Evolutionary conservation across 2,888 invertebrate genomes (phyloP), one percentile per base, ranked within the genome.

Genomic region (Noctua janthina): DNA sequence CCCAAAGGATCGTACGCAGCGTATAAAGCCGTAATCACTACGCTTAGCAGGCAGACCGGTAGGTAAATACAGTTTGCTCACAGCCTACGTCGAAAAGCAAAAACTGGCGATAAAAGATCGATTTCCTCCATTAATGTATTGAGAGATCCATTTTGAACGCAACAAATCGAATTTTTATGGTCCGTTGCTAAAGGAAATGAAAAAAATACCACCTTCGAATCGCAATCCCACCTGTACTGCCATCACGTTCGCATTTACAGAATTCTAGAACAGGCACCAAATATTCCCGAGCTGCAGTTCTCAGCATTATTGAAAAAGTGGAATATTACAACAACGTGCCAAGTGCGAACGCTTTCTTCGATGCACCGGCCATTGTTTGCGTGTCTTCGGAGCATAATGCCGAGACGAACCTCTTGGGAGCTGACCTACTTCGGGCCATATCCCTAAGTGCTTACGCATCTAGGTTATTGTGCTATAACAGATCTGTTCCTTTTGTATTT

Each of bases 391-490:
- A 87, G 93, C 93, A 95, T 95, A 95, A 95, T 93, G 91, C 91
- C 89, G 90, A 91, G 91, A 91, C 90, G 91, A 92, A 93, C 92
- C 94, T 95, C 95, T 91, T 87, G 94, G 94, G 95, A 93, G 92
- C 92, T 94, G 95, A 96, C 96, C 96, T 93, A 95, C 93, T 95
- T 95, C 87, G 89, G 77, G 89, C 92, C 93, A 94, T 95, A 94
- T 94, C 94, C 94, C 92, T 95, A 94, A 96, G 96, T 95, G 95
- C 93, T 92, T 93, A 94, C 95, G 94, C 95, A 94, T 95, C 94
- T 94, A 94, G 95, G 95, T 95, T 96, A 95, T 95, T 94, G 93
- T 93, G 91, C 93, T 92, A 92, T 90, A 84, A 87, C 82, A 85
- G 84, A 87, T 86, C 86, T 80, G 82, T 83, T 83, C 78, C 81